Evolutionary conservation across 2,888 invertebrate species (phyloP), one percentile per base, ranked within the genome.

Genomic region (Laspeyria flexula): DNA sequence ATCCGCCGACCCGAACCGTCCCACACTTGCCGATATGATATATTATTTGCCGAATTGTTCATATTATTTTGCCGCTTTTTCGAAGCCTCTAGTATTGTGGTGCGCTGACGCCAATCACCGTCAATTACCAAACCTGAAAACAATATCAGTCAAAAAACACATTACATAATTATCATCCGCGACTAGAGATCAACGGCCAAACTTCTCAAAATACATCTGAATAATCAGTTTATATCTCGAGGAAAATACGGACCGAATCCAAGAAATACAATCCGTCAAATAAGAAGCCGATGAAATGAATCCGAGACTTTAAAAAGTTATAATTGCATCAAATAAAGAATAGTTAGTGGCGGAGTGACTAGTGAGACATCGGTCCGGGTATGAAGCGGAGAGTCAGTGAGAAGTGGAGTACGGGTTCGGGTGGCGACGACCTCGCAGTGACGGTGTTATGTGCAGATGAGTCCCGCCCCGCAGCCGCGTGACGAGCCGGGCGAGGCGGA

Each of bases 361-460:
- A n/a, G n/a, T 62, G 38, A 42, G 46, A 51, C 50, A 31, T n/a
- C 51, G 29, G 38, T 27, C 58, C 62, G 61, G 70, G 70, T 60
- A 75, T 73, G 75, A 80, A 78, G 90, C 88, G 88, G 88, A 90
- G 89, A 90, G 83, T 84, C 86, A 89, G 90, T 81, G 88, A 91
- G 91, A 90, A 90, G 91, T 91, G 89, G 86, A 87, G 89, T 77
- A 80, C 83, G 87, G 86, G 85, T 83, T 40, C 79, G 82, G 85
- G 84, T 76, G 85, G 85, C 77, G 86, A 78, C 81, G 81, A 82
- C 85, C 77, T 81, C 81, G 86, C 85, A 87, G 88, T 87, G 87
- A 85, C 84, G 88, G 82, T 83, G 88, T 88, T 88, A 88, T 90
- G 91, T 91, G 88, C 91, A 91, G 91, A 91, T 91, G 91, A 90